Evolutionary conservation across 2,888 invertebrate genomes (phyloP).

Genomic region (Aleiodes testaceus): DNA sequence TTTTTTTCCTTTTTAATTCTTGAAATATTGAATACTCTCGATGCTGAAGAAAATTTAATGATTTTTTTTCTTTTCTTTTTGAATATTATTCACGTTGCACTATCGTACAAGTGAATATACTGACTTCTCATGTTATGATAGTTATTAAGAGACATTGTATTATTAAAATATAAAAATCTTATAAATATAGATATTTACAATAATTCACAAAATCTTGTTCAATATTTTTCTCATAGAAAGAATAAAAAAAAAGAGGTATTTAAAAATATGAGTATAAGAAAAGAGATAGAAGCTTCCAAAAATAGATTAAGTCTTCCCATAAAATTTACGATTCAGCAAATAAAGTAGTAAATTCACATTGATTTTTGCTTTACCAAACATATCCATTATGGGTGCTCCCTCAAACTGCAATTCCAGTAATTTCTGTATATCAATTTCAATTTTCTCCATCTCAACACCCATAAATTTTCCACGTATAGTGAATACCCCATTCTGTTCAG

Average conservation of each 20-base stretch:
- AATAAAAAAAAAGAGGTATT: constrained; percentile 12
- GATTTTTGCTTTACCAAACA: constrained; percentile 86
- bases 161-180: constrained; percentile 55
- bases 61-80: neutral
- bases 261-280: constrained; percentile 18
- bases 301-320: constrained; percentile 74
- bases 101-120: constrained; percentile 51
- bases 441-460: constrained; percentile 84
- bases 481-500: constrained; percentile 80
- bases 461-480: constrained; percentile 83
- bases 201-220: constrained; percentile 43
- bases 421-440: constrained; percentile 82
- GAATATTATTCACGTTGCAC: constrained; percentile 47
- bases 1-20: neutral
- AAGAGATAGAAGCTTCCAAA: constrained; percentile 1
- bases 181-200: constrained; percentile 56
- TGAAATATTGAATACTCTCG: neutral
- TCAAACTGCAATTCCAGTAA: constrained; percentile 85
- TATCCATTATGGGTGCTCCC: constrained; percentile 83
- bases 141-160: constrained; percentile 57
- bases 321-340: constrained; percentile 85
- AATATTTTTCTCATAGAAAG: constrained; percentile 26
- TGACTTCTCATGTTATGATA: constrained; percentile 50
- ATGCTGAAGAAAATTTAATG: neutral
- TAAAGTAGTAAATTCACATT: constrained; percentile 85